These are phyloP conservation scores for Centruroides vittatus DNA, from an alignment of 1,140 invertebrate genomes.

Conservation along the genomic window DNA sequence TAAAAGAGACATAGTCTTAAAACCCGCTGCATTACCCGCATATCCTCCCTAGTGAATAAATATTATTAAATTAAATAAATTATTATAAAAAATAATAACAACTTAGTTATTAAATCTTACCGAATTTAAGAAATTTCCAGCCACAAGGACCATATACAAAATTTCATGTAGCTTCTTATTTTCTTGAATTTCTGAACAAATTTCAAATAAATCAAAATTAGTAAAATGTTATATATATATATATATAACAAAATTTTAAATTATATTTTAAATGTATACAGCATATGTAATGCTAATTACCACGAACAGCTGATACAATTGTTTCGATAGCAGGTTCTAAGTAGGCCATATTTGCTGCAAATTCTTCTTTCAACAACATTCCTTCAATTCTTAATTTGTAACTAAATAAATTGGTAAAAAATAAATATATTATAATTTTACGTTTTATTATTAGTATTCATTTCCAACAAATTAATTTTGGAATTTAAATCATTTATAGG, in stretches of 20 bases:
- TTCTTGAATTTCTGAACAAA: conserved; percentile 48
- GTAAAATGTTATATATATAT: background rate
- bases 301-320: conserved; percentile 75
- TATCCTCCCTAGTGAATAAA: conserved; percentile 62
- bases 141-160: conserved; percentile 78
- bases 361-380: conserved; percentile 93
- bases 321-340: conserved; percentile 83
- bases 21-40: conserved; percentile 91
- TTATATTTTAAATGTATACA: too few species aligned
- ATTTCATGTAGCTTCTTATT: conserved; percentile 69
- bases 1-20: conserved; percentile 83
- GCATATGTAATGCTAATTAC: conserved; percentile 22
- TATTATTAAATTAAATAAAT: background rate
- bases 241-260: background rate
- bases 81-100: background rate
- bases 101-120: conserved; percentile 34
- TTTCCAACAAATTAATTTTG: too few species aligned
- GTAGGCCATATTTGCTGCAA: conserved; percentile 76
- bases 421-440: background rate
- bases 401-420: conserved; percentile 36
- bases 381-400: conserved; percentile 80
- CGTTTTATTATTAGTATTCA: too few species aligned
- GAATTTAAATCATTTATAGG: too few species aligned
- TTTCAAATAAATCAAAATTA: background rate
- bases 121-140: conserved; percentile 89